Percentiles rank a stretch among this genome's conserved stretches.
phyloP scores from a whole-genome alignment of 2,113 vertebrate genomes.

The Ovibos moschatus region DNA sequence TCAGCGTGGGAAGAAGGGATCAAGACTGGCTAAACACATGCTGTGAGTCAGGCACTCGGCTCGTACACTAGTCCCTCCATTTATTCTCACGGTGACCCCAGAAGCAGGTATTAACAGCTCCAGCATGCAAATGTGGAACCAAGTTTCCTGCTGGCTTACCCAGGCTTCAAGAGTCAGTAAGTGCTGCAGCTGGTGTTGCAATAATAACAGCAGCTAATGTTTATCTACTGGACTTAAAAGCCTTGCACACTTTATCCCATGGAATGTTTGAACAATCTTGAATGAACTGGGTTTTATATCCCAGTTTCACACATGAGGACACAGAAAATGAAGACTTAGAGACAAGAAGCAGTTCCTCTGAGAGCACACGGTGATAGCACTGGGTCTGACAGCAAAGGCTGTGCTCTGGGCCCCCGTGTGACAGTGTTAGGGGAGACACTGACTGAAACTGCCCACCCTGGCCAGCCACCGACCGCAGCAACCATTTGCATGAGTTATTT shows the following conservation, averaged over 20 bases:
- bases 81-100: accelerated
- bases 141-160: not conserved
- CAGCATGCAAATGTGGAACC: not conserved
- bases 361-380: not conserved
- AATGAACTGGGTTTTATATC: not conserved
- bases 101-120: not conserved
- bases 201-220: not conserved
- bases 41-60: accelerated
- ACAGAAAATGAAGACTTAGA: not conserved
- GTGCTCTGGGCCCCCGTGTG: not conserved
- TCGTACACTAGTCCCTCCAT: accelerated
- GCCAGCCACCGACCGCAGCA: not conserved
- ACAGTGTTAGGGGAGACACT: not conserved
- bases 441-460: not conserved
- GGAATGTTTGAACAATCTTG: not conserved
- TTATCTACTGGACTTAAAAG: not conserved
- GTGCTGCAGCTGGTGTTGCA: accelerated
- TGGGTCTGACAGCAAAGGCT: not conserved
- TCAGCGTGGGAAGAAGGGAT: not conserved
- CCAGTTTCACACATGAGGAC: not conserved
- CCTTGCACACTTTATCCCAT: not conserved
- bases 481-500: not conserved
- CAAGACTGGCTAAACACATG: accelerated
- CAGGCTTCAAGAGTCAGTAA: not conserved
- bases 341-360: not conserved